Evolutionary conservation across 1,140 invertebrate species (phyloP).

Genomic region (Magallana gigas): DNA sequence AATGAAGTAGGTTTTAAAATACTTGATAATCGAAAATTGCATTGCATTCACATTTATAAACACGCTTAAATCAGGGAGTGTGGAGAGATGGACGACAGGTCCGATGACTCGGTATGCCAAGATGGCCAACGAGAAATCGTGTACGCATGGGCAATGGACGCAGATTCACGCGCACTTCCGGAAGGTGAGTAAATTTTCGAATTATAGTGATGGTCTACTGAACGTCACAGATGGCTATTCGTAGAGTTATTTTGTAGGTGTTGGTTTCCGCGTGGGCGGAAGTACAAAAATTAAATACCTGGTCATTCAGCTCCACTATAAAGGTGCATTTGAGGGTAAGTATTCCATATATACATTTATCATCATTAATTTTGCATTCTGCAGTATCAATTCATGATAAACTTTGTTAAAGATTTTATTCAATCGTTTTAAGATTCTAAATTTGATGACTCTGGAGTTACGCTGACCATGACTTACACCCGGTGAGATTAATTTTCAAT

Average conservation of each 20-base stretch:
- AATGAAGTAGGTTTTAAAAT: too few relatives aligned
- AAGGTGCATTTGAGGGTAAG: slow-evolving; percentile 67
- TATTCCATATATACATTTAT: not conserved
- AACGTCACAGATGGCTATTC: too few relatives aligned
- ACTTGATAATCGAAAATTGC: too few relatives aligned
- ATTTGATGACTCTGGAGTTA: slow-evolving; percentile 67
- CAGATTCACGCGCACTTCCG: slow-evolving; percentile 91
- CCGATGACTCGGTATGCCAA: slow-evolving; percentile 63
- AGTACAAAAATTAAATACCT: slow-evolving; percentile 81
- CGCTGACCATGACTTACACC: slow-evolving; percentile 64
- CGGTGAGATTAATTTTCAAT: slow-evolving; percentile 54
- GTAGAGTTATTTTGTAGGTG: slow-evolving; percentile 71
- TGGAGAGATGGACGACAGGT: slow-evolving; percentile 65
- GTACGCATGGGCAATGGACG: slow-evolving; percentile 98
- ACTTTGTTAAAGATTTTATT: too few relatives aligned
- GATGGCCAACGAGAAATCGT: slow-evolving; percentile 83
- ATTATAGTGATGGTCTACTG: too few relatives aligned
- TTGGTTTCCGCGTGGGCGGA: slow-evolving; percentile 83
- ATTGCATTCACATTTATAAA: too few relatives aligned
- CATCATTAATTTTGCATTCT: too few relatives aligned
- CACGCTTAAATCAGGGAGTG: slow-evolving; percentile 63
- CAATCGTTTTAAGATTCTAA: slow-evolving; percentile 56
- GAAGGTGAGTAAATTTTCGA: slow-evolving; percentile 80
- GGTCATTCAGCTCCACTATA: slow-evolving; percentile 94
- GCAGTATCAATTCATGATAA: too few relatives aligned